These are phyloP conservation scores for Ctenodactylus gundi DNA, from an alignment of 2,113 vertebrate genomes.

Conservation along the genomic window DNA sequence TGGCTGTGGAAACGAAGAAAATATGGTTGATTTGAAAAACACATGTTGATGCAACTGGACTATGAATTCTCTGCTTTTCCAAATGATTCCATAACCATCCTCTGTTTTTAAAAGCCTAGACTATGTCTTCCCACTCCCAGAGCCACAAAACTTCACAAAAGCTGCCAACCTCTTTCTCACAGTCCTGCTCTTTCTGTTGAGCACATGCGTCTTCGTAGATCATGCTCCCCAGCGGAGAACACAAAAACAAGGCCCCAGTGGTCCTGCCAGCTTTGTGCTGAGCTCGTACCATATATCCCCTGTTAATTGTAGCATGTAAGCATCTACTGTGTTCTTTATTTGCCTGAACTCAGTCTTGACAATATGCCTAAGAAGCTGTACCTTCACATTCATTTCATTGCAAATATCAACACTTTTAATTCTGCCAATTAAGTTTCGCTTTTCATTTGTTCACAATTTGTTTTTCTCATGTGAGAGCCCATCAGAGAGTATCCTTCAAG, in stretches of 20 bases:
- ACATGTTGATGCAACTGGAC: not conserved
- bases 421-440: not conserved
- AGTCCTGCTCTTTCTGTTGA: not conserved
- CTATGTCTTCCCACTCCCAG: not conserved
- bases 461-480: not conserved
- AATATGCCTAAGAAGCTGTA: not conserved
- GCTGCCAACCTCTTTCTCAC: not conserved
- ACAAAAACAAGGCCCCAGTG: not conserved
- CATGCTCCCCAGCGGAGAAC: not conserved
- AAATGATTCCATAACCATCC: not conserved
- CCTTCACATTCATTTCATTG: not conserved
- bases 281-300: not conserved
- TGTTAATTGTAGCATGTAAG: not conserved
- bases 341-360: slow-evolving; percentile 21
- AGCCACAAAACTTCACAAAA: not conserved
- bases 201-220: not conserved
- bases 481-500: not conserved
- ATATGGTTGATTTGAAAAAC: not conserved
- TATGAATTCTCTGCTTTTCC: not conserved
- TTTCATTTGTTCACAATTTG: not conserved
- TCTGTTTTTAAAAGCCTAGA: not conserved
- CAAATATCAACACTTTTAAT: slow-evolving; percentile 21
- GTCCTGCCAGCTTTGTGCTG: not conserved
- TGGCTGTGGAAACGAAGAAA: not conserved
- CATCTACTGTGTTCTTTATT: slow-evolving; percentile 2